These are phyloP conservation scores for Chelonus formosanus DNA, from an alignment of 2,888 invertebrate species.

Conservation along the genomic window DNA sequence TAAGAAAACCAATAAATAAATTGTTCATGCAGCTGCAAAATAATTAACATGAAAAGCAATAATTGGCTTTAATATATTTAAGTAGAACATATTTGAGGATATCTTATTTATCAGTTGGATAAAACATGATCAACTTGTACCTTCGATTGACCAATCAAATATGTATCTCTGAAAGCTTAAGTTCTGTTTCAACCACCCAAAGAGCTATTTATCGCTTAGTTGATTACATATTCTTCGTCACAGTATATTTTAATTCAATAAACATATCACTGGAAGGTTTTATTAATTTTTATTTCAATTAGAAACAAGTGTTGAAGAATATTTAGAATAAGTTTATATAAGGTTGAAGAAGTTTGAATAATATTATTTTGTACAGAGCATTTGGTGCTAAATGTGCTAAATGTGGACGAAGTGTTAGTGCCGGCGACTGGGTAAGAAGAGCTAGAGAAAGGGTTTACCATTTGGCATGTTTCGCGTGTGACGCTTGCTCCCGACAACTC, in stretches of 20 bases:
- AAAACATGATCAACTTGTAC: slow-evolving; percentile 9
- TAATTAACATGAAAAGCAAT: too few relatives aligned
- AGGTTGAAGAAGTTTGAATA: background rate
- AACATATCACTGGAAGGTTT: background rate
- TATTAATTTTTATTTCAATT: background rate
- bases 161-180: slow-evolving; percentile 35
- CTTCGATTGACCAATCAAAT: slow-evolving; percentile 37
- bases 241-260: slow-evolving; percentile 23
- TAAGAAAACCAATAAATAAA: too few relatives aligned
- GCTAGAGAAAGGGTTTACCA: slow-evolving; percentile 94
- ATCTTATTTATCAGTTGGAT: slow-evolving; percentile 9
- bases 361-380: slow-evolving; percentile 71
- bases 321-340: background rate
- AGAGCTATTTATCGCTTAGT: slow-evolving; percentile 22
- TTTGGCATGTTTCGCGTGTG: slow-evolving; percentile 96
- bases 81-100: background rate
- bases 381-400: slow-evolving; percentile 95
- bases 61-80: too few relatives aligned
- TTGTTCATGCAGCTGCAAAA: too few relatives aligned
- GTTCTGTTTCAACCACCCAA: slow-evolving; percentile 22
- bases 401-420: slow-evolving; percentile 88
- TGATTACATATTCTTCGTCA: slow-evolving; percentile 19
- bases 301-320: background rate
- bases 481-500: slow-evolving; percentile 88
- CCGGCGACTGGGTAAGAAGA: slow-evolving; percentile 95